Percentiles rank a stretch among this genome's conserved stretches.
Evolutionary conservation across 2,797 vertebrate genomes (phyloP).

Genomic region (Gymnothorax javanicus): DNA sequence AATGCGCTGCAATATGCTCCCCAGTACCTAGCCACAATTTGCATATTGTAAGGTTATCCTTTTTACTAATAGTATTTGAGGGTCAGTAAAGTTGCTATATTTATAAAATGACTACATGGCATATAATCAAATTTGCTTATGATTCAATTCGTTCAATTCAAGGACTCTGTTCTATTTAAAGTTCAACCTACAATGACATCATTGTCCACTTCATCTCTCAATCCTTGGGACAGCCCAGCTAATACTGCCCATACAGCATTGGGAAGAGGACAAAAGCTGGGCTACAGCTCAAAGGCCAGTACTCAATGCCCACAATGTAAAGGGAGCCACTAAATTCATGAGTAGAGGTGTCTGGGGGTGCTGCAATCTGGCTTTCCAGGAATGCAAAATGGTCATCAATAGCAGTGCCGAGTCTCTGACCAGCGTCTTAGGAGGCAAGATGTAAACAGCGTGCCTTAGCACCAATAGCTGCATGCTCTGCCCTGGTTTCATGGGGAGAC

Average conservation of each 20-base stretch:
- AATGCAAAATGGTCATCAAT: not conserved
- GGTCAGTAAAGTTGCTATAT: too few relatives aligned
- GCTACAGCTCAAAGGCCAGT: not conserved
- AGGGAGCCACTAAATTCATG: not conserved
- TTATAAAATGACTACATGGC: too few relatives aligned
- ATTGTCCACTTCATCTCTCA: too few relatives aligned
- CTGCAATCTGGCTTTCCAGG: not conserved
- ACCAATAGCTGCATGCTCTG: not conserved
- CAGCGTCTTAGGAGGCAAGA: not conserved
- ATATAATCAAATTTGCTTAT: too few relatives aligned
- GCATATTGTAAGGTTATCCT: too few relatives aligned
- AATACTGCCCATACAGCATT: too few relatives aligned
- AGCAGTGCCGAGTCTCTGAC: not conserved
- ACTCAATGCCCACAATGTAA: not conserved
- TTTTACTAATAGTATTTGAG: too few relatives aligned
- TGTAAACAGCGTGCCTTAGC: not conserved
- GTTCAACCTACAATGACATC: too few relatives aligned
- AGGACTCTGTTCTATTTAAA: too few relatives aligned
- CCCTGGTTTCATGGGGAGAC: not conserved
- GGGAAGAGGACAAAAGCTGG: not conserved
- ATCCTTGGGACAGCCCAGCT: not conserved
- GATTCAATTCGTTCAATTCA: too few relatives aligned
- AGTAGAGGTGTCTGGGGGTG: not conserved
- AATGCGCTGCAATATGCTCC: too few relatives aligned
- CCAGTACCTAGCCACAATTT: too few relatives aligned